phyloP scores from a whole-genome alignment of 2,113 vertebrate species.

The Zapornia atra region DNA sequence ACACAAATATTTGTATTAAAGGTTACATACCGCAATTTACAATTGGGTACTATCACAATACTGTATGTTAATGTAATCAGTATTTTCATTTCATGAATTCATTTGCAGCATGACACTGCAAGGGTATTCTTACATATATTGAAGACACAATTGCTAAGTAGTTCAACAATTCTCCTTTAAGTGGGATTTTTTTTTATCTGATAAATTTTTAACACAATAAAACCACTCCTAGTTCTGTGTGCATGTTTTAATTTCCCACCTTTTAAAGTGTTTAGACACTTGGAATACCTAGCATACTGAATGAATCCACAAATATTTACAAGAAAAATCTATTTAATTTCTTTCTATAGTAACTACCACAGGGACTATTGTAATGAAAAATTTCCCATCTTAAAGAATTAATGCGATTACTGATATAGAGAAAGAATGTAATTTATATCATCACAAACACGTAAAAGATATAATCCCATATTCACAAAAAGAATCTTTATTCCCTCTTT shows the following conservation, averaged over 20 bases:
- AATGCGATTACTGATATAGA: slow-evolving; percentile 69
- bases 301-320: slow-evolving; percentile 70
- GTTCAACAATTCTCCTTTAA: slow-evolving; percentile 65
- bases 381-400: slow-evolving; percentile 71
- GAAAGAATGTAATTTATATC: slow-evolving; percentile 68
- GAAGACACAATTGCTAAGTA: slow-evolving; percentile 50
- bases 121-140: slow-evolving; percentile 59
- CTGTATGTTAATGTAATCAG: slow-evolving; percentile 76
- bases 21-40: slow-evolving; percentile 68
- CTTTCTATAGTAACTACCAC: slow-evolving; percentile 67
- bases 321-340: slow-evolving; percentile 67
- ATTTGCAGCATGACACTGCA: slow-evolving; percentile 67
- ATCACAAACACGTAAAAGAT: slow-evolving; percentile 67
- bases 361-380: slow-evolving; percentile 73
- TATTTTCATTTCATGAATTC: slow-evolving; percentile 69
- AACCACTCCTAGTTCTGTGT: slow-evolving; percentile 36
- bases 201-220: slow-evolving; percentile 58
- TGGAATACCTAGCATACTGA: slow-evolving; percentile 51
- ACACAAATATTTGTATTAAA: slow-evolving; percentile 75
- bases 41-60: slow-evolving; percentile 64
- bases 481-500: slow-evolving; percentile 70
- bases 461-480: slow-evolving; percentile 68
- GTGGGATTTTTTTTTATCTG: slow-evolving; percentile 45
- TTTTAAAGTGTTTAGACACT: slow-evolving; percentile 64
- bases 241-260: slow-evolving; percentile 50